These are phyloP conservation scores for Balaeniceps rex DNA, from an alignment of 2,113 vertebrate genomes.

Conservation along the genomic window DNA sequence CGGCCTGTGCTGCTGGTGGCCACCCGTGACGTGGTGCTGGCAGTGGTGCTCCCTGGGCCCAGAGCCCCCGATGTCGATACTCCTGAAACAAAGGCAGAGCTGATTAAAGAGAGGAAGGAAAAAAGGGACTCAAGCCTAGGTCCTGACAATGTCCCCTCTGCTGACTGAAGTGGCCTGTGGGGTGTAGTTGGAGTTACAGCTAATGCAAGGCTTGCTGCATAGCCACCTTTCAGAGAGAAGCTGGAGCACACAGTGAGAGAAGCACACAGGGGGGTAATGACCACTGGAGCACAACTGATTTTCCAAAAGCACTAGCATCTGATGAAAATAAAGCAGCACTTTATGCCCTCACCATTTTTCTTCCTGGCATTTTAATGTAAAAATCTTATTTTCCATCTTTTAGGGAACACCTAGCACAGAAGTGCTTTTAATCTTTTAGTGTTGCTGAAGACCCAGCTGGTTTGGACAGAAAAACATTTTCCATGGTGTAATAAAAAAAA, in stretches of 20 bases:
- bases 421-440: constrained; percentile 1
- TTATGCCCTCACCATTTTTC: constrained; percentile 3
- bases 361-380: constrained; percentile 39
- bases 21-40: constrained; percentile 76
- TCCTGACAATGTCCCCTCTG: background rate
- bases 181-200: background rate
- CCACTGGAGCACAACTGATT: background rate
- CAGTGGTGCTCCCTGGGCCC: constrained; percentile 79
- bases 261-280: background rate
- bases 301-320: background rate
- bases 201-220: background rate
- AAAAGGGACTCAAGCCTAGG: background rate
- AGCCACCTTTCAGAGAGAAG: background rate
- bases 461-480: background rate
- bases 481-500: background rate
- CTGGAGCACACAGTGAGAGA: background rate
- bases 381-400: constrained; percentile 30
- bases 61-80: constrained; percentile 81
- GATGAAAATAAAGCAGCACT: constrained; percentile 22
- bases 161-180: fast-evolving
- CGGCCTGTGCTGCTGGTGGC: constrained; percentile 66
- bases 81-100: constrained; percentile 70
- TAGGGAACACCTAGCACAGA: constrained; percentile 1
- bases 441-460: background rate
- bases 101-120: background rate